phyloP scores from a whole-genome alignment of 92 coral and sea anemone species.

The Plumapathes pennacea region DNA sequence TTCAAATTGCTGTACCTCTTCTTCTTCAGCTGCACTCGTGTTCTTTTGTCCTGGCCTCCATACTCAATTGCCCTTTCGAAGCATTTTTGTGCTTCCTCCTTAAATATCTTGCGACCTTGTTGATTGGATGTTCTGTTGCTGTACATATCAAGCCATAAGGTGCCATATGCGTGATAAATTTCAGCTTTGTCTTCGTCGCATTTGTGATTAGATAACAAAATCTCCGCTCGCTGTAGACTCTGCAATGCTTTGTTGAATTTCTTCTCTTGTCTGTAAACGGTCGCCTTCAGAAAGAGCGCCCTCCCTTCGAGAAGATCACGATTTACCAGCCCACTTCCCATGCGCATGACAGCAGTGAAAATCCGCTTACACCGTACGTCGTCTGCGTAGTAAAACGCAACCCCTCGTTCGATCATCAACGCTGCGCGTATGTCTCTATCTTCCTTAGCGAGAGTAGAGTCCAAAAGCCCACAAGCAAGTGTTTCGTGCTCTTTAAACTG shows the following conservation, averaged over 20 bases:
- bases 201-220: not conserved
- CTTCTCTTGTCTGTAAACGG: conserved; percentile 1
- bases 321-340: not conserved
- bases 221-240: not conserved
- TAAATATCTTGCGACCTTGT: not conserved
- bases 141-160: conserved; percentile 2
- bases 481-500: not conserved
- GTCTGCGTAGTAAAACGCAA: conserved; percentile 3
- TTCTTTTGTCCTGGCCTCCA: not conserved
- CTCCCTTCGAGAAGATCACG: conserved; percentile 2
- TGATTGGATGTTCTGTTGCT: not conserved
- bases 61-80: not conserved
- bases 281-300: conserved; percentile 1
- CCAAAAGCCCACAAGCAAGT: not conserved
- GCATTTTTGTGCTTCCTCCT: conserved; percentile 5
- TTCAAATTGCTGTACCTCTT: conserved; percentile 2
- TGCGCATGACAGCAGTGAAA: not conserved
- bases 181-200: not conserved
- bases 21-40: conserved; percentile 1
- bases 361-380: not conserved
- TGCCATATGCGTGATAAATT: conserved; percentile 6
- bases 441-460: not conserved
- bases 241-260: conserved; percentile 5
- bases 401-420: conserved; percentile 2
- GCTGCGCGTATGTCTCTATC: not conserved